A percentile compares a stretch with the other conserved stretches of the same genome.
Conservation (phyloP, 2,797 vertebrate species). For the Hephaestus fuliginosus region DNA sequence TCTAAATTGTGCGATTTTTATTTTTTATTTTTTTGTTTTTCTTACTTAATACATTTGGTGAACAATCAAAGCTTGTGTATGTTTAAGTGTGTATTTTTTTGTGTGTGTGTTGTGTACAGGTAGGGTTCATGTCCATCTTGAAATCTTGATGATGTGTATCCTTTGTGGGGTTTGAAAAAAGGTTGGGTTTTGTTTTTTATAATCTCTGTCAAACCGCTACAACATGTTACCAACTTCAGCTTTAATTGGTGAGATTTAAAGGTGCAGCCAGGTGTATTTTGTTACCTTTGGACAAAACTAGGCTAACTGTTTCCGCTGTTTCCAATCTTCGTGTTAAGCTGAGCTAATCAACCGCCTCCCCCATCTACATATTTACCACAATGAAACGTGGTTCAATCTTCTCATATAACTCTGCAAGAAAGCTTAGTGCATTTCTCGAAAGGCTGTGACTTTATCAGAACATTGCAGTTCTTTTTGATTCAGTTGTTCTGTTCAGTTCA, state of each 20-base stretch:
- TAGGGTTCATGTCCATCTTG: too few relatives aligned
- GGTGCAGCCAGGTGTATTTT: neutral
- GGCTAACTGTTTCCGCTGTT: neutral
- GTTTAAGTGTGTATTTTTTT: too few relatives aligned
- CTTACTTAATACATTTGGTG: too few relatives aligned
- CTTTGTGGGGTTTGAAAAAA: too few relatives aligned
- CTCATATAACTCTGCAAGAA: neutral
- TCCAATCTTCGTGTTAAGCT: neutral
- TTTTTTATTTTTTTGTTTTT: too few relatives aligned
- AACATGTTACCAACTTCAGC: too few relatives aligned
- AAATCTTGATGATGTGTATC: too few relatives aligned
- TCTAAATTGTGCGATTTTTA: too few relatives aligned
- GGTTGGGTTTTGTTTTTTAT: too few relatives aligned
- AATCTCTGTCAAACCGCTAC: too few relatives aligned
- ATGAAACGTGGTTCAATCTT: neutral
- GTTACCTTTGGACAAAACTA: neutral
- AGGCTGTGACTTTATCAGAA: neutral
- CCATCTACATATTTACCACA: neutral
- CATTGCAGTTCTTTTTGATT: slow-evolving; percentile 7
- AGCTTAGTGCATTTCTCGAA: neutral
- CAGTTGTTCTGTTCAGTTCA: neutral
- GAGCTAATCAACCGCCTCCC: neutral
- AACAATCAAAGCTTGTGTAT: too few relatives aligned
- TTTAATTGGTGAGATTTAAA: neutral
- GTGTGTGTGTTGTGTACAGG: too few relatives aligned